phyloP scores from a whole-genome alignment of 2,797 vertebrate species.

The Sebastolobus alascanus region DNA sequence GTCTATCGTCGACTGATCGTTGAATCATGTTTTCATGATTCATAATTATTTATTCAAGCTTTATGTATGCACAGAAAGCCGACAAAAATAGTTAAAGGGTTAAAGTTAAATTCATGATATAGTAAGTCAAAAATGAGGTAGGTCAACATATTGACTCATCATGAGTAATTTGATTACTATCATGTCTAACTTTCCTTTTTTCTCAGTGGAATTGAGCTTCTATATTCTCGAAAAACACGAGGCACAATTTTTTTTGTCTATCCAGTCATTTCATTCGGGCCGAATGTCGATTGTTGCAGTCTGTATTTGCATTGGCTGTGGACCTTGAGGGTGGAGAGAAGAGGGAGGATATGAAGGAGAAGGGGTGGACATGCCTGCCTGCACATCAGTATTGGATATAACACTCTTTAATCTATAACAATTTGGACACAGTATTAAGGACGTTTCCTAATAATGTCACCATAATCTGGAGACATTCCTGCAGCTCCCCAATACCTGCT shows the following conservation, averaged over 20 bases:
- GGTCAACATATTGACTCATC: no score
- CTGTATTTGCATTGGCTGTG: not conserved
- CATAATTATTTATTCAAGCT: no score
- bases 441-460: constrained; percentile 24
- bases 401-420: constrained; percentile 13
- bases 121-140: no score
- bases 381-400: not conserved
- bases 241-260: no score
- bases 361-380: not conserved
- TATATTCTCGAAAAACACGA: no score
- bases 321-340: not conserved
- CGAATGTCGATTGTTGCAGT: not conserved
- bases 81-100: not conserved
- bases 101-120: no score
- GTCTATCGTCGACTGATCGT: no score
- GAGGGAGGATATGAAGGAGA: not conserved
- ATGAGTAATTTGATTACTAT: no score
- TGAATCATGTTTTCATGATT: no score
- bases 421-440: constrained; percentile 12
- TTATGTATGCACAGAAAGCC: not conserved
- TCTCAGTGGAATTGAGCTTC: no score
- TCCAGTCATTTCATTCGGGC: no score
- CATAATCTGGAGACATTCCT: constrained; percentile 19
- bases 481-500: not conserved
- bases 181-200: no score